A percentile compares a stretch with the other conserved stretches of the same genome.
Evolutionary conservation across 2,888 invertebrate species (phyloP).

Genomic region (Apodemia arnacis): DNA sequence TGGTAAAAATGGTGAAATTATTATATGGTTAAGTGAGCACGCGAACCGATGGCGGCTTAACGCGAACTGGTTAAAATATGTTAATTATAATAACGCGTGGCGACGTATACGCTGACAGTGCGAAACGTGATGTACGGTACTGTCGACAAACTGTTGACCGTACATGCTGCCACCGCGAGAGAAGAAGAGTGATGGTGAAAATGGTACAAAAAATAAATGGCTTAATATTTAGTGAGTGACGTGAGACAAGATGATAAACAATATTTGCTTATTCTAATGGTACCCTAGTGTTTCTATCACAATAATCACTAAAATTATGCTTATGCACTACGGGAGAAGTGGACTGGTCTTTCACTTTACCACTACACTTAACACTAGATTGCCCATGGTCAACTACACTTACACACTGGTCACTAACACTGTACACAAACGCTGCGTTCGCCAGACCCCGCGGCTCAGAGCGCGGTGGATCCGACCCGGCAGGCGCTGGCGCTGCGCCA

Average conservation of each 20-base stretch:
- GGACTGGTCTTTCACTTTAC: slow-evolving; percentile 21
- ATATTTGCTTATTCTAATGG: slow-evolving; percentile 12
- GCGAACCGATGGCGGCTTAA: too few species aligned
- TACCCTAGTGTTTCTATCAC: slow-evolving; percentile 18
- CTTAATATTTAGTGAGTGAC: too few species aligned
- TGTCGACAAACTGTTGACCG: background rate
- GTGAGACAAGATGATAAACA: background rate
- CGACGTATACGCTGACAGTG: too few species aligned
- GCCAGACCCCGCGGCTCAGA: background rate
- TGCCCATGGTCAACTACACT: slow-evolving; percentile 9
- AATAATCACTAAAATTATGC: too few species aligned
- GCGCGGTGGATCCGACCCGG: slow-evolving; percentile 11
- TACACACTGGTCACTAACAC: slow-evolving; percentile 34
- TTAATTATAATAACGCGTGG: too few species aligned
- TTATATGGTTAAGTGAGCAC: too few species aligned
- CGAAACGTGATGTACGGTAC: too few species aligned
- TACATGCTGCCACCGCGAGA: slow-evolving; percentile 26
- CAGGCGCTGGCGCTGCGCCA: background rate
- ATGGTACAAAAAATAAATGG: background rate
- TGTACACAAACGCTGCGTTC: slow-evolving; percentile 2
- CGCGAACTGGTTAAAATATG: too few species aligned
- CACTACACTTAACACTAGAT: slow-evolving; percentile 22
- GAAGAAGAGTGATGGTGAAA: slow-evolving; percentile 23
- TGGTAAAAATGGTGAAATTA: too few species aligned
- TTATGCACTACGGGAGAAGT: slow-evolving; percentile 1